A percentile compares a stretch with the other conserved stretches of the same genome.
These are phyloP conservation scores for Gorilla gorilla DNA, from an alignment of 2,113 vertebrate genomes.

Conservation along the genomic window DNA sequence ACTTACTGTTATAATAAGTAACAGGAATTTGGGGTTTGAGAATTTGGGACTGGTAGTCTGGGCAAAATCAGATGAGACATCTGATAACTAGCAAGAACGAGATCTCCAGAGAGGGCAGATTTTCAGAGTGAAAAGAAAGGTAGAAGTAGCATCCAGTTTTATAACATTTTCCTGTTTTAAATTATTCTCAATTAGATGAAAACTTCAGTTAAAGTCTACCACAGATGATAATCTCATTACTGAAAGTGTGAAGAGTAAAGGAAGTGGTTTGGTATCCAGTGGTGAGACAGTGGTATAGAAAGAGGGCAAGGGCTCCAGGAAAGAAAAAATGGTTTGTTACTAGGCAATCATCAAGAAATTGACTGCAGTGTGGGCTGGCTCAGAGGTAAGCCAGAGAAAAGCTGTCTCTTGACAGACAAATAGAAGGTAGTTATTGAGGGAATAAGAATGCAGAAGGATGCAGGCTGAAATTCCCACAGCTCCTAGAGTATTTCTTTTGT, in stretches of 20 bases:
- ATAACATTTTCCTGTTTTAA: neutral
- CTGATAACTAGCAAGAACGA: neutral
- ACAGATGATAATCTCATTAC: neutral
- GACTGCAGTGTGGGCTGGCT: neutral
- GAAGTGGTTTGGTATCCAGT: neutral
- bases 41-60: neutral
- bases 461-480: neutral
- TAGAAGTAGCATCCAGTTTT: neutral
- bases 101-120: neutral
- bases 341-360: neutral
- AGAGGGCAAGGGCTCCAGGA: neutral
- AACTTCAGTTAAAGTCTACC: neutral
- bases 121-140: neutral
- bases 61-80: neutral
- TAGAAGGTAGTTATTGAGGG: neutral
- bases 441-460: neutral
- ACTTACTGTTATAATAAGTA: neutral
- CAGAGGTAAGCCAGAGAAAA: neutral
- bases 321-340: neutral
- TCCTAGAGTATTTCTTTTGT: neutral
- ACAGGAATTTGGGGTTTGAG: neutral
- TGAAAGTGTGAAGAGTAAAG: neutral
- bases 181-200: neutral
- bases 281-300: neutral
- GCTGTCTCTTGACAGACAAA: neutral